These are phyloP conservation scores for Acrobasis repandana DNA, from an alignment of 2,888 invertebrate species.

Conservation along the genomic window DNA sequence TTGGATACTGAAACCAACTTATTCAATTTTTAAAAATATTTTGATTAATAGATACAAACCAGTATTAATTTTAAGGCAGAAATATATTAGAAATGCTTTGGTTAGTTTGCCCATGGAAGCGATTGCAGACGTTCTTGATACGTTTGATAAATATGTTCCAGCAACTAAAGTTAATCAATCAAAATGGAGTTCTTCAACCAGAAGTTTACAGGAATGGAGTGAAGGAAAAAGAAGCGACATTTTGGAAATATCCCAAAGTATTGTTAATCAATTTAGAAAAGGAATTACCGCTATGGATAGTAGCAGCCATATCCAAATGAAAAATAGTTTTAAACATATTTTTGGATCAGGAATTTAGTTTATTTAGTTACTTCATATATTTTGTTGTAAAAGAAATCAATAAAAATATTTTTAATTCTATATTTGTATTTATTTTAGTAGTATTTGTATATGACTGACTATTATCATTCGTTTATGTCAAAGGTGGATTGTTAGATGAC, in stretches of 20 bases:
- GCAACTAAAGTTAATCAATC: not conserved
- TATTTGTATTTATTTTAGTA: too few relatives aligned
- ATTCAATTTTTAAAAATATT: not conserved
- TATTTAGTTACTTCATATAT: too few relatives aligned
- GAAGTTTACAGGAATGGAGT: not conserved
- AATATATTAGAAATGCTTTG: not conserved
- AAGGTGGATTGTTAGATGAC: too few relatives aligned
- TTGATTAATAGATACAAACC: slow-evolving; percentile 8
- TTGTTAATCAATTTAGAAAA: not conserved
- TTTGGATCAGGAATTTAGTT: not conserved
- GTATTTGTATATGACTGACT: too few relatives aligned
- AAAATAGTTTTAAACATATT: not conserved
- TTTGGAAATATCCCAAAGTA: not conserved
- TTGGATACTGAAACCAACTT: not conserved
- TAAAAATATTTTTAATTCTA: not conserved
- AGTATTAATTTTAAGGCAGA: not conserved
- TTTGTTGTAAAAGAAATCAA: not conserved
- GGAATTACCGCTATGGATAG: not conserved
- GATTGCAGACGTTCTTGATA: not conserved
- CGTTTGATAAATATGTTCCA: not conserved
- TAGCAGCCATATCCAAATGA: not conserved
- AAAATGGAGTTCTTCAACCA: not conserved
- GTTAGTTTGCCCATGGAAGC: not conserved
- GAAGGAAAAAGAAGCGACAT: not conserved
- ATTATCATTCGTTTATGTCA: too few relatives aligned